Conservation (phyloP, 2,888 invertebrate genomes). For the Callyntrura sp. region DNA sequence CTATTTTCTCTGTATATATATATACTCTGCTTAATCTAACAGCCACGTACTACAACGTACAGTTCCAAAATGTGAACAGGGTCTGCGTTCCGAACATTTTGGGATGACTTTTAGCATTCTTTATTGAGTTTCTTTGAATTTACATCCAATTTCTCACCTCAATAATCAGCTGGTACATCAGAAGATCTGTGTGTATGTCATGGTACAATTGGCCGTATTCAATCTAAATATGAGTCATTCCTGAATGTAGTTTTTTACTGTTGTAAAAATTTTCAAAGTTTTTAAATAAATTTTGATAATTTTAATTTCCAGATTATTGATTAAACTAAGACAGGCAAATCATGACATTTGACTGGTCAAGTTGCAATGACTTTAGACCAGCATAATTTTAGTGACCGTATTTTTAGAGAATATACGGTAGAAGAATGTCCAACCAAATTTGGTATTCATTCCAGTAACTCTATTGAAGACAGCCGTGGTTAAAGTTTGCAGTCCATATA, state of each 20-base stretch:
- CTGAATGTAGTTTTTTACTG: too few relatives aligned
- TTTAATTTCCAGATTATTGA: too few relatives aligned
- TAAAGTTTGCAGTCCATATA: constrained; percentile 12
- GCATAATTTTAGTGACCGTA: background rate
- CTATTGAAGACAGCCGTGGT: background rate
- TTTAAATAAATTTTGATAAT: too few relatives aligned
- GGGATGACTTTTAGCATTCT: background rate
- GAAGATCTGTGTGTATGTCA: background rate
- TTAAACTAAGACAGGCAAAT: too few relatives aligned
- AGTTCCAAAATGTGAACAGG: too few relatives aligned
- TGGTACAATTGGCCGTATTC: background rate
- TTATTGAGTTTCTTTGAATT: background rate
- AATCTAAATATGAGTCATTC: too few relatives aligned
- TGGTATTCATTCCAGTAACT: constrained; percentile 21
- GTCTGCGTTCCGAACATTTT: background rate
- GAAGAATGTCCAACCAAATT: background rate
- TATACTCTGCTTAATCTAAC: background rate
- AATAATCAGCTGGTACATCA: background rate
- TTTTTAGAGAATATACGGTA: background rate
- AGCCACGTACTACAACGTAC: too few relatives aligned
- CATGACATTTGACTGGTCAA: too few relatives aligned
- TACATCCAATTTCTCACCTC: constrained; percentile 1
- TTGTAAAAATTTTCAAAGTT: too few relatives aligned
- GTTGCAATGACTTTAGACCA: too few relatives aligned
- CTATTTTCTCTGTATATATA: background rate